Conservation (phyloP, 1,140 invertebrate genomes). For the Charaxes varanes region DNA sequence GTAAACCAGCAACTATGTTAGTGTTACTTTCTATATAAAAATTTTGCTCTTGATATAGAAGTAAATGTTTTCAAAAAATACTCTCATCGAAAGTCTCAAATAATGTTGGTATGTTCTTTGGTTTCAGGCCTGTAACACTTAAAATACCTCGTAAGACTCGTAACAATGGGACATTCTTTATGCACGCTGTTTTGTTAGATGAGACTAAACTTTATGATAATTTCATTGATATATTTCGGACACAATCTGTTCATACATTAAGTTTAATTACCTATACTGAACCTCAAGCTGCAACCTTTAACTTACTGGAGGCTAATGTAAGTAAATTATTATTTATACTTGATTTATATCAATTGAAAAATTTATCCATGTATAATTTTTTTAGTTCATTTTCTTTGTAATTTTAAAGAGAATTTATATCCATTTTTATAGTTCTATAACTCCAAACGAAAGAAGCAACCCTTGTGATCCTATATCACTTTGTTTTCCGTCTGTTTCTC, state of each 20-base stretch:
- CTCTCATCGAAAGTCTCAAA: too few relatives aligned
- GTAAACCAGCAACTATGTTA: constrained; percentile 51
- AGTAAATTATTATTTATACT: constrained; percentile 23
- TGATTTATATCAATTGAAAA: too few relatives aligned
- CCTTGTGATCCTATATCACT: too few relatives aligned
- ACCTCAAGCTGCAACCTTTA: constrained; percentile 84
- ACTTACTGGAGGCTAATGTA: constrained; percentile 79
- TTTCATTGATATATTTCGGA: constrained; percentile 69
- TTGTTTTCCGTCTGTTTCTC: too few relatives aligned
- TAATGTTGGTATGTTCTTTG: too few relatives aligned
- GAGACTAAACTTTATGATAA: constrained; percentile 68
- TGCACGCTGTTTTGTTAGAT: constrained; percentile 78
- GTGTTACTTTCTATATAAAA: constrained; percentile 14
- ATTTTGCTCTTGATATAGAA: background rate
- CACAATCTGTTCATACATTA: constrained; percentile 76
- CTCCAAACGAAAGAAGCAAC: too few relatives aligned
- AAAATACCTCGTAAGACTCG: constrained; percentile 81
- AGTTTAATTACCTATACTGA: constrained; percentile 81
- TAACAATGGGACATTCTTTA: constrained; percentile 84
- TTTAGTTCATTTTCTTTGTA: too few relatives aligned
- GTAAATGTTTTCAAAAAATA: too few relatives aligned
- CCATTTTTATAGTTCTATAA: too few relatives aligned
- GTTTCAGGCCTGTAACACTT: constrained; percentile 75
- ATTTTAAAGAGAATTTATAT: too few relatives aligned
- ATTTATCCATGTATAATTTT: too few relatives aligned